A percentile compares a stretch with the other conserved stretches of the same genome.
Evolutionary conservation across 2,113 vertebrate genomes (phyloP).

Genomic region (Xenus cinereus): DNA sequence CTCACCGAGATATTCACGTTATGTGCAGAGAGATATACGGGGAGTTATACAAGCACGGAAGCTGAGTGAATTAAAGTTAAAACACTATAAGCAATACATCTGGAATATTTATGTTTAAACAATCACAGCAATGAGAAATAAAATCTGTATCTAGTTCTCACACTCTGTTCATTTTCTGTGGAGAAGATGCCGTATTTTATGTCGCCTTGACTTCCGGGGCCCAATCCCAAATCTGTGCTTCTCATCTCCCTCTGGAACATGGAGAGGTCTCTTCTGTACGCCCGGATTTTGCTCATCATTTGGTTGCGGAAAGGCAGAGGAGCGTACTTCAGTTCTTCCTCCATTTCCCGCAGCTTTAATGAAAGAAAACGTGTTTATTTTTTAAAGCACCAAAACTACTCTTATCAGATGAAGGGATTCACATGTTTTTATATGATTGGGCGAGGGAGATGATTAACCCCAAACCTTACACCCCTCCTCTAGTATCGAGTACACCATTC

Average conservation of each 20-base stretch:
- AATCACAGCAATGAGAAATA: background rate
- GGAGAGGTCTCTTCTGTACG: constrained; percentile 85
- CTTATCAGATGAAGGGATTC: background rate
- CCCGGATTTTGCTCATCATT: constrained; percentile 87
- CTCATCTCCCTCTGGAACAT: constrained; percentile 90
- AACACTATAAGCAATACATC: background rate
- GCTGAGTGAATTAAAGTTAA: background rate
- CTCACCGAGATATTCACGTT: background rate
- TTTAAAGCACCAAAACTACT: background rate
- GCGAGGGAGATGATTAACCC: background rate
- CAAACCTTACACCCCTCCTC: background rate
- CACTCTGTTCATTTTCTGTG: constrained; percentile 86
- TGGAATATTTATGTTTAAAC: background rate
- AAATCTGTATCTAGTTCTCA: constrained; percentile 64
- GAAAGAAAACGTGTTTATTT: background rate
- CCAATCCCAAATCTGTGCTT: constrained; percentile 70
- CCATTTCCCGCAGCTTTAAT: constrained; percentile 89
- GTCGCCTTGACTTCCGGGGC: constrained; percentile 68
- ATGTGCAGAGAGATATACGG: background rate
- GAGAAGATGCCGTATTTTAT: constrained; percentile 77
- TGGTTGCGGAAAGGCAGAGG: constrained; percentile 84
- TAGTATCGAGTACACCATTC: fast-evolving
- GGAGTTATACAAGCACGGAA: background rate
- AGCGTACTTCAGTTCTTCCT: constrained; percentile 87
- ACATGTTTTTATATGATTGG: background rate